Conservation (phyloP, 2,888 invertebrate species). For the Ceriagrion tenellum region DNA sequence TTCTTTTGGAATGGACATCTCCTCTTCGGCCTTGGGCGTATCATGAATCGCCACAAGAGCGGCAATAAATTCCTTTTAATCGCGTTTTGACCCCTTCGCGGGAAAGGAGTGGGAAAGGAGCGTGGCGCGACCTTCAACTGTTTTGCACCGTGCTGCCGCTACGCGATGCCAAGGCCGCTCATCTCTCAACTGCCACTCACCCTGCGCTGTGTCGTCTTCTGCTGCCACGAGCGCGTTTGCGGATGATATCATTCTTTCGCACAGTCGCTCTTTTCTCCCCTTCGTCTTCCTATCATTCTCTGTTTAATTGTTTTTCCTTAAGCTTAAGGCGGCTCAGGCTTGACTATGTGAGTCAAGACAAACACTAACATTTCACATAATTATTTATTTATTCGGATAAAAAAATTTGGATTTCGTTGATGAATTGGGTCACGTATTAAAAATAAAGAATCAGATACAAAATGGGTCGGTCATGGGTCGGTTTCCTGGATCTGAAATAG, state of each 20-base stretch:
- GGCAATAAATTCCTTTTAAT: conserved; percentile 43
- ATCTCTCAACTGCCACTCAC: conserved; percentile 4
- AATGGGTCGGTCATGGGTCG: no score
- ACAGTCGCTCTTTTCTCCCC: not conserved
- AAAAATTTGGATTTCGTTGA: no score
- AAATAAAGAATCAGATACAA: no score
- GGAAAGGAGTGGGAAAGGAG: not conserved
- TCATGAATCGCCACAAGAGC: conserved; percentile 28
- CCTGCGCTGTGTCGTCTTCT: not conserved
- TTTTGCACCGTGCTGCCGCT: not conserved
- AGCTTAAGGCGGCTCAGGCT: not conserved
- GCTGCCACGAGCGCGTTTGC: not conserved
- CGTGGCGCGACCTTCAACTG: conserved; percentile 14
- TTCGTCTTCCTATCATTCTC: not conserved
- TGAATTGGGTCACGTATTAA: no score
- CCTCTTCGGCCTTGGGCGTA: not conserved
- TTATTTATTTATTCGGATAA: no score
- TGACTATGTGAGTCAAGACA: no score
- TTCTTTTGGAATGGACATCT: not conserved
- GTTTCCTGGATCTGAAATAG: no score
- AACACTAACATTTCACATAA: no score
- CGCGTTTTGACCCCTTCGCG: conserved; percentile 49
- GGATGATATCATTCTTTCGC: not conserved
- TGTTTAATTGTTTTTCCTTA: not conserved
- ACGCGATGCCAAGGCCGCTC: not conserved